These are phyloP conservation scores for Mythimna ferrago DNA, from an alignment of 2,888 invertebrate genomes.

Conservation along the genomic window DNA sequence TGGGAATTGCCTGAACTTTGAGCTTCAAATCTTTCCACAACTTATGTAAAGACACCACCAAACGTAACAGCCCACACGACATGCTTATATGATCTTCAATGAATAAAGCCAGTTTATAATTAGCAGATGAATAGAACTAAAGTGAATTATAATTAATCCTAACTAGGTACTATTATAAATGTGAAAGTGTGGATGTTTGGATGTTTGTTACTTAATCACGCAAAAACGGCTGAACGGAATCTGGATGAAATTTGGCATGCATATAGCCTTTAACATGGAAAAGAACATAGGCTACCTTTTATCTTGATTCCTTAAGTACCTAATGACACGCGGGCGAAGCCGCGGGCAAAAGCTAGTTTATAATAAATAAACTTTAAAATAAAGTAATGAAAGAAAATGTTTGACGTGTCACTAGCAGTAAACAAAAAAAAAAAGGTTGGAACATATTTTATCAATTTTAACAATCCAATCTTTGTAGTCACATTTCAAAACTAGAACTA, in stretches of 20 bases:
- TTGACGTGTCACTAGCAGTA: not conserved
- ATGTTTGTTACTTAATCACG: too few species aligned
- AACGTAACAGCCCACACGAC: slow-evolving; percentile 9
- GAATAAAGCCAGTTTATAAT: slow-evolving; percentile 14
- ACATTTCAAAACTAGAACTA: slow-evolving; percentile 8
- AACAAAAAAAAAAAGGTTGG: not conserved
- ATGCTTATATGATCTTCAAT: slow-evolving; percentile 9
- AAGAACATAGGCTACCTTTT: too few species aligned
- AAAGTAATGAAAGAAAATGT: not conserved
- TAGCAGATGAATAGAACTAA: slow-evolving; percentile 8
- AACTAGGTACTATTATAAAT: too few species aligned
- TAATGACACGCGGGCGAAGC: too few species aligned
- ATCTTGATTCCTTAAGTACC: too few species aligned
- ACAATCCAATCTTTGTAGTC: not conserved
- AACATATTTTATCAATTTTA: not conserved
- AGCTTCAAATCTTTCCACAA: not conserved
- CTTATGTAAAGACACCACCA: slow-evolving; percentile 5
- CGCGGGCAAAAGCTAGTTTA: too few species aligned
- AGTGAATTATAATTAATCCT: not conserved
- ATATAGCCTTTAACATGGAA: too few species aligned
- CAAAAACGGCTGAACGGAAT: too few species aligned
- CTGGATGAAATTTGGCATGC: too few species aligned
- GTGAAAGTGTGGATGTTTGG: too few species aligned
- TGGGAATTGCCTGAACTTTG: not conserved
- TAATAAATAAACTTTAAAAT: too few species aligned